Evolutionary conservation across 1,140 invertebrate genomes (phyloP).

Genomic region (Hycleus phaleratus): DNA sequence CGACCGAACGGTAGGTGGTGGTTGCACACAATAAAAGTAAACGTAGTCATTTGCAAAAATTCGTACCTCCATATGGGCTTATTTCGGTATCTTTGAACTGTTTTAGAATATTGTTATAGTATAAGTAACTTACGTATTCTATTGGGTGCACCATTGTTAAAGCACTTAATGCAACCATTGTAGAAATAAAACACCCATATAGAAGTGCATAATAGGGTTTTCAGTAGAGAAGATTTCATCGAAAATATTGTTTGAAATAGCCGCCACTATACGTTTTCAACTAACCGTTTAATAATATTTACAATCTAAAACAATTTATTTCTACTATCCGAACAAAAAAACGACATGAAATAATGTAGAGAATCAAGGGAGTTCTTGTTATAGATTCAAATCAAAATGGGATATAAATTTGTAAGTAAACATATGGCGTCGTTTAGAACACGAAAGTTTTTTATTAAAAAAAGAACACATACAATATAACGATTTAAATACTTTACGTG

Average conservation of each 20-base stretch:
- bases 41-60: not conserved
- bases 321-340: not conserved
- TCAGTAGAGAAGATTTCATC: slow-evolving; percentile 12
- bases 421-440: not conserved
- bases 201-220: slow-evolving; percentile 7
- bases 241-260: slow-evolving; percentile 12
- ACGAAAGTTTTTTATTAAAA: too few relatives aligned
- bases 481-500: too few relatives aligned
- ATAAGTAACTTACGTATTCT: slow-evolving; percentile 11
- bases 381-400: not conserved
- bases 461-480: too few relatives aligned
- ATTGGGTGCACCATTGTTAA: slow-evolving; percentile 16
- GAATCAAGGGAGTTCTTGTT: not conserved
- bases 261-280: not conserved
- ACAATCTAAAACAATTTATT: not conserved
- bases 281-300: not conserved
- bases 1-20: too few relatives aligned
- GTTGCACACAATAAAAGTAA: not conserved
- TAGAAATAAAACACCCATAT: slow-evolving; percentile 13
- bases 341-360: not conserved
- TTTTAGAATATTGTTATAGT: not conserved
- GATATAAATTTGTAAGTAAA: slow-evolving; percentile 7
- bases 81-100: not conserved
- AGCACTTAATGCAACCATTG: slow-evolving; percentile 16
- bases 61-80: not conserved